Percentiles rank a stretch among this genome's conserved stretches.
These are phyloP conservation scores for Erpobdella octoculata DNA, from an alignment of 2,888 invertebrate genomes.

Conservation along the genomic window DNA sequence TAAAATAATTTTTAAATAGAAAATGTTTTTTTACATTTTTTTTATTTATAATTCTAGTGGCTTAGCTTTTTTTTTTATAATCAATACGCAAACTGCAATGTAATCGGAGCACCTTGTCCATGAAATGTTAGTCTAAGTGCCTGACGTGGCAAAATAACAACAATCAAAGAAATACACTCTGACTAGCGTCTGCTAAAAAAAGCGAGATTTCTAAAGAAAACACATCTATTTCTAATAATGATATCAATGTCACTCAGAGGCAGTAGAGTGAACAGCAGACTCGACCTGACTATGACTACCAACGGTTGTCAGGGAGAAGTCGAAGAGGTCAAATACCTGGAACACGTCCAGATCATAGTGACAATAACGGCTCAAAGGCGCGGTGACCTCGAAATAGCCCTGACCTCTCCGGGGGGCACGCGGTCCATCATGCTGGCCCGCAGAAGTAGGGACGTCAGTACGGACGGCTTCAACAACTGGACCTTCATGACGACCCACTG, in stretches of 20 bases:
- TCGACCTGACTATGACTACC: constrained; percentile 39
- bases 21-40: too few species aligned
- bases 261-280: constrained; percentile 15
- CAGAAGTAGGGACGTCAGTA: constrained; percentile 79
- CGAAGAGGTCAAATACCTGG: constrained; percentile 75
- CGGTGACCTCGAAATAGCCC: constrained; percentile 78
- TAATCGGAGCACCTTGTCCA: too few species aligned
- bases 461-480: constrained; percentile 86
- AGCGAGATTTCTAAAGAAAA: too few species aligned
- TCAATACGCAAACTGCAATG: too few species aligned
- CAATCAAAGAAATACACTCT: too few species aligned
- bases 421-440: constrained; percentile 47
- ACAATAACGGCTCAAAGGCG: constrained; percentile 78
- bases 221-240: too few species aligned
- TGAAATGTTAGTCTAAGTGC: too few species aligned
- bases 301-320: constrained; percentile 44
- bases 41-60: too few species aligned
- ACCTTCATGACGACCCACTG: constrained; percentile 97
- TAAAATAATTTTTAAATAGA: too few species aligned
- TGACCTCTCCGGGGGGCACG: constrained; percentile 44
- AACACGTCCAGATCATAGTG: constrained; percentile 90
- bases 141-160: too few species aligned
- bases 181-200: too few species aligned
- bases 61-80: too few species aligned
- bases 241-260: constrained; percentile 25